phyloP scores from a whole-genome alignment of 2,797 vertebrate genomes.

The Lithobates sylvaticus region DNA sequence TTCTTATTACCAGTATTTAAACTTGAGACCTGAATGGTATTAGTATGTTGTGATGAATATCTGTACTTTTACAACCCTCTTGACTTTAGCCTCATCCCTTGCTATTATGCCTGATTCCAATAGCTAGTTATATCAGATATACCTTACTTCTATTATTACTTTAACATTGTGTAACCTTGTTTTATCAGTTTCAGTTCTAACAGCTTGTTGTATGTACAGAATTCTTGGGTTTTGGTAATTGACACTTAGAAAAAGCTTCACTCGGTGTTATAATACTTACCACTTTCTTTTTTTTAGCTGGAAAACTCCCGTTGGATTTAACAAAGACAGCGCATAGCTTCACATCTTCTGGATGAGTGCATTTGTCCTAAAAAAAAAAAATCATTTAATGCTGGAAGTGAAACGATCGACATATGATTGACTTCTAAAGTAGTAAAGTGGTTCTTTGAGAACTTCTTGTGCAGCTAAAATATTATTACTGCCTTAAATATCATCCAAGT shows the following conservation, averaged over 20 bases:
- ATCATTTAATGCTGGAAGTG: neutral
- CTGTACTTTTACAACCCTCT: neutral
- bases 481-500: neutral
- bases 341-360: constrained; percentile 96
- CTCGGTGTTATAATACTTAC: constrained; percentile 78
- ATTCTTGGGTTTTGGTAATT: constrained; percentile 7
- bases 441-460: constrained; percentile 4
- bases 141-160: neutral
- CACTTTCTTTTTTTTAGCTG: constrained; percentile 96
- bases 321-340: constrained; percentile 95
- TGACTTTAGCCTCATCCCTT: neutral
- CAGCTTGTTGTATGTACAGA: neutral
- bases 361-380: constrained; percentile 89
- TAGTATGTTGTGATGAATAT: neutral
- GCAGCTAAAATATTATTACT: constrained; percentile 10
- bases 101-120: neutral
- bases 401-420: neutral
- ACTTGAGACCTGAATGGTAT: no score
- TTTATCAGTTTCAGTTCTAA: neutral
- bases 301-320: constrained; percentile 96
- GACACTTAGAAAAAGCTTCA: constrained; percentile 5
- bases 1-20: no score
- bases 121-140: neutral
- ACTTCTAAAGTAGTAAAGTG: neutral
- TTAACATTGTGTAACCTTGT: neutral